Evolutionary conservation across 2,113 vertebrate species (phyloP).

Genomic region (Nycticorax nycticorax): DNA sequence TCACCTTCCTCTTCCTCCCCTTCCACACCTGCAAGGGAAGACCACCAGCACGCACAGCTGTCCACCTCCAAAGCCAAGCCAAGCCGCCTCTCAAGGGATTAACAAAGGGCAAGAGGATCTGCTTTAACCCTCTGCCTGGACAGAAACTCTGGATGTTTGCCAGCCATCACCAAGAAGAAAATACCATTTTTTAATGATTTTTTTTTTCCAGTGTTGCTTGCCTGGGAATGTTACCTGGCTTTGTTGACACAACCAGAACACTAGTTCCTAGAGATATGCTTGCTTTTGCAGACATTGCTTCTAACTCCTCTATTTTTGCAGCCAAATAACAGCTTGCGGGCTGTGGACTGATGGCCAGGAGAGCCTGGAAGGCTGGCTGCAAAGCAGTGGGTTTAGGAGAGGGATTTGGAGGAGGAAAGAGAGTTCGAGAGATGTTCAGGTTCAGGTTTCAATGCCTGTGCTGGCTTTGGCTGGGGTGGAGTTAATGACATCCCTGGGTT

Average conservation of each 20-base stretch:
- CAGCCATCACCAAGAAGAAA: neutral
- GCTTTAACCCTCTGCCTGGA: neutral
- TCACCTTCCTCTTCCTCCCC: neutral
- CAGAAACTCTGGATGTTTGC: neutral
- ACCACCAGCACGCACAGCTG: neutral
- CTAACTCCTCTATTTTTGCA: neutral
- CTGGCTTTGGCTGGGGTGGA: no score
- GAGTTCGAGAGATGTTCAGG: neutral
- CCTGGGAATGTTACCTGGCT: neutral
- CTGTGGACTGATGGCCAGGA: neutral
- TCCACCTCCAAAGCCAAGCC: neutral
- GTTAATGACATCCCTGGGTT: neutral
- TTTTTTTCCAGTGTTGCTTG: neutral
- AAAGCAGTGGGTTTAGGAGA: slow-evolving; percentile 14
- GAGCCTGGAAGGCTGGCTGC: slow-evolving; percentile 9
- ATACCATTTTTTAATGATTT: rapidly evolving
- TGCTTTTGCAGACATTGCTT: neutral
- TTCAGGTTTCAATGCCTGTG: slow-evolving; percentile 18
- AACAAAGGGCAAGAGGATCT: neutral
- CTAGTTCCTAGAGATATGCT: neutral
- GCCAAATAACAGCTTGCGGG: rapidly evolving
- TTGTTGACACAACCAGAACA: neutral
- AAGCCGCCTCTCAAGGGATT: neutral
- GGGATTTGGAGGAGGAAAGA: slow-evolving; percentile 34
- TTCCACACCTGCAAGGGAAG: neutral